Evolutionary conservation across 1,140 invertebrate species (phyloP).

Genomic region (Caerostris darwini): DNA sequence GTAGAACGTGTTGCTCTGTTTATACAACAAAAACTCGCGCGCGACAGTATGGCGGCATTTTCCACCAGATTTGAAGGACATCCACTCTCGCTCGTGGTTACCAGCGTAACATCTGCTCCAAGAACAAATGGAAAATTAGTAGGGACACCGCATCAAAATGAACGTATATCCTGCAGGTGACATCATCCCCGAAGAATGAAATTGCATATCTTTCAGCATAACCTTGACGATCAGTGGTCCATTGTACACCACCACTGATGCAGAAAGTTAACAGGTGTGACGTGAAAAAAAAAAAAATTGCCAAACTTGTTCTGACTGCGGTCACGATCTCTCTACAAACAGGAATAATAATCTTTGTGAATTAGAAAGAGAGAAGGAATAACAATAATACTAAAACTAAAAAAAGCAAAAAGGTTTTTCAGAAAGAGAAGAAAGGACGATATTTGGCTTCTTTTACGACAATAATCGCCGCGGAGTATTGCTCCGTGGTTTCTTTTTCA

Average conservation of each 20-base stretch:
- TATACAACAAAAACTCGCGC: neutral
- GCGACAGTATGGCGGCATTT: conserved; percentile 8
- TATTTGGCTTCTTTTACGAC: neutral
- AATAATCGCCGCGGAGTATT: neutral
- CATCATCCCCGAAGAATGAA: conserved; percentile 54
- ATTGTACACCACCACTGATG: conserved; percentile 49
- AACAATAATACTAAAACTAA: neutral
- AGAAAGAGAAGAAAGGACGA: neutral
- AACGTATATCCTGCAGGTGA: conserved; percentile 29
- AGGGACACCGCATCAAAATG: conserved; percentile 1
- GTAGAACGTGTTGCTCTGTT: neutral
- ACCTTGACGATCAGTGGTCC: conserved; percentile 56
- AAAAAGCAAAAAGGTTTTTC: neutral
- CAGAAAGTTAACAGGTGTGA: conserved; percentile 59
- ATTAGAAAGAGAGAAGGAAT: neutral
- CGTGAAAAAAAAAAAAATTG: conserved; percentile 13
- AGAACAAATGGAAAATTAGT: conserved; percentile 11
- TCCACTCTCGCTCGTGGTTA: neutral
- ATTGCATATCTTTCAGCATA: conserved; percentile 24
- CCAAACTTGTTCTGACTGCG: conserved; percentile 32
- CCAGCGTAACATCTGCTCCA: neutral
- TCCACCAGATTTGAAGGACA: neutral
- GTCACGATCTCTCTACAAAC: conserved; percentile 15
- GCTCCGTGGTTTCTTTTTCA: neutral
- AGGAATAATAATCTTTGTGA: conserved; percentile 11